Conservation (phyloP, 2,113 vertebrate genomes). For the Heterotis niloticus region DNA sequence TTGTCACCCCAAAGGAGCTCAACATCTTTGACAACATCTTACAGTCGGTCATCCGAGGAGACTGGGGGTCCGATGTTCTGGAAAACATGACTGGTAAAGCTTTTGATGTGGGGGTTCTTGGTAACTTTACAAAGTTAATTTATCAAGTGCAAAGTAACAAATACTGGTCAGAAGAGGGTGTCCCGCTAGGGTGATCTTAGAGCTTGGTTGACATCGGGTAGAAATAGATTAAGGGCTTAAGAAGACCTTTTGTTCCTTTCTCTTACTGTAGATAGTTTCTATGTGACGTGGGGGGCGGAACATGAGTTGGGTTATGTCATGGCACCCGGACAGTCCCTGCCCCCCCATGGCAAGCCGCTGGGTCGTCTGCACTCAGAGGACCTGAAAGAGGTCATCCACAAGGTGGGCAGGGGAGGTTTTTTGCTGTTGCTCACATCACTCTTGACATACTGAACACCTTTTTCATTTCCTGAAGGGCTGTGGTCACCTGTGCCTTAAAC, state of each 20-base stretch:
- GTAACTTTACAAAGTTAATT: too few relatives aligned
- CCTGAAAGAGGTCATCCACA: slow-evolving; percentile 83
- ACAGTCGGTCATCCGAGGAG: slow-evolving; percentile 77
- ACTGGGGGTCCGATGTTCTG: slow-evolving; percentile 83
- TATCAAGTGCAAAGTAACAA: too few relatives aligned
- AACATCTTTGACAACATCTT: slow-evolving; percentile 84
- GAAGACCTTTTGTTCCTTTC: neutral
- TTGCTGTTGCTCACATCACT: neutral
- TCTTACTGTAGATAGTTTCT: slow-evolving; percentile 71
- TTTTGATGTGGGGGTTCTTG: neutral
- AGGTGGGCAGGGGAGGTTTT: slow-evolving; percentile 61
- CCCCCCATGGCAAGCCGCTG: slow-evolving; percentile 82
- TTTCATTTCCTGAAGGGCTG: neutral
- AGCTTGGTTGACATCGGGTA: neutral
- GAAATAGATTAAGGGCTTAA: neutral
- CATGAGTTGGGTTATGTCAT: slow-evolving; percentile 58
- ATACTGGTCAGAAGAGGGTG: neutral
- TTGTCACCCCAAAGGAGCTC: slow-evolving; percentile 80
- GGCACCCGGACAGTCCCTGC: slow-evolving; percentile 72
- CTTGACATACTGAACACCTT: neutral
- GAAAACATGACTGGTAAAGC: slow-evolving; percentile 81
- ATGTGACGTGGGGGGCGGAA: slow-evolving; percentile 86
- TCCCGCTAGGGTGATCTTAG: too few relatives aligned
- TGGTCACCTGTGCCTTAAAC: neutral
- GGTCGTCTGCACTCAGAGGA: slow-evolving; percentile 75